Base-by-base conservation (phyloP, 1,140 invertebrate genomes). In the Dolichoris vasculosae region DNA sequence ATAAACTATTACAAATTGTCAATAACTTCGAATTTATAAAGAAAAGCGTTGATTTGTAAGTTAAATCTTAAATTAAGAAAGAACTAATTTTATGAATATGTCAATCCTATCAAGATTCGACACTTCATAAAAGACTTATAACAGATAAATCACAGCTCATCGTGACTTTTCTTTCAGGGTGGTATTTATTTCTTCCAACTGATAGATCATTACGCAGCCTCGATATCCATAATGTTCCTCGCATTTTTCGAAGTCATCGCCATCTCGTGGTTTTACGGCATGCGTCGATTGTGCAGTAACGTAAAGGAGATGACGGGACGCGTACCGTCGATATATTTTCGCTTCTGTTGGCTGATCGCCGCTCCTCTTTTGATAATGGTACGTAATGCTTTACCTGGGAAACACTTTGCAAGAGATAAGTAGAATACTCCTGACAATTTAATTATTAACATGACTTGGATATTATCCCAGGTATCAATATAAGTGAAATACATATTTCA, bases 101-200 rank as follows among this genome's bases (percentile, higher is more conserved):
- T 51, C 20, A 51, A 51, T 51, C 2, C 15, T 11, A 32, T 35
- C 2, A 67, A 67, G 1, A 11, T 15, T 35, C 11, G 30, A 67
- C n/a, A 67, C 32, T 35, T 35, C 30, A 38, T 69, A n/a, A n/a
- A n/a, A n/a, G n/a, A n/a, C n/a, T n/a, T 17, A 55, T 30, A 35
- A 0, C 35, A n/a, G 2, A 77, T 35, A 20, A 15, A 35, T 20
- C 23, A 87, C 89, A 43, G 32, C 7, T 63, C 6, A 26, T 15
- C 23, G 83, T 64, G 83, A 69, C 30, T 48, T 83, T 35, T 83
- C 30, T 80, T 64, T 26, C 91, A 97, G 96, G 97, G 97, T 87
- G 98, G 98, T 86, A 98, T 98, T 88, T 98, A 97, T 89, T 97
- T 97, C 89, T 98, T 99, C 91, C 97, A 98, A 95, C 92, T 98